These are phyloP conservation scores for Himalopsyche anomala DNA, from an alignment of 2,888 invertebrate genomes.

Conservation along the genomic window DNA sequence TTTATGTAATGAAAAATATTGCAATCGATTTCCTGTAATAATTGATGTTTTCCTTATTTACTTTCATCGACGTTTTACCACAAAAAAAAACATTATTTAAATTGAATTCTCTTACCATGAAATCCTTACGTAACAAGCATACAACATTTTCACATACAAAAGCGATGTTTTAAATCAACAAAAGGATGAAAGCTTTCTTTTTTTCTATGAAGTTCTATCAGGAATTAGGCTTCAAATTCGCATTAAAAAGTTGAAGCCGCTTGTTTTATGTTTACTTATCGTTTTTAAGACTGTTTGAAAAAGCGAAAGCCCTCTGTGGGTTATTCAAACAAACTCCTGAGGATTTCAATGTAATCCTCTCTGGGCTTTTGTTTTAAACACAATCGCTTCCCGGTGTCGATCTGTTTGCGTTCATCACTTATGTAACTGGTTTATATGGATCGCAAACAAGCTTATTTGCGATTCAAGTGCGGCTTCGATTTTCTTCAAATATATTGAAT, in stretches of 20 bases:
- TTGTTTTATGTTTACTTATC: slow-evolving; percentile 40
- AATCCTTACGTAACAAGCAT: too few relatives aligned
- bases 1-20: too few relatives aligned
- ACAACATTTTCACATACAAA: too few relatives aligned
- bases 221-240: slow-evolving; percentile 34
- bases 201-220: slow-evolving; percentile 18
- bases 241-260: slow-evolving; percentile 36
- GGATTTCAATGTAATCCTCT: slow-evolving; percentile 58
- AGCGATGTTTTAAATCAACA: not conserved
- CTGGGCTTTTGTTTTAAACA: slow-evolving; percentile 57
- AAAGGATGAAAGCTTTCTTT: slow-evolving; percentile 29
- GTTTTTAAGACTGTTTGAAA: slow-evolving; percentile 42
- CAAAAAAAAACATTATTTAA: too few relatives aligned
- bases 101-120: too few relatives aligned
- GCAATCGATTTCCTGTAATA: too few relatives aligned
- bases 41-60: too few relatives aligned
- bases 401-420: slow-evolving; percentile 42
- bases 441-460: slow-evolving; percentile 25
- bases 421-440: slow-evolving; percentile 11
- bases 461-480: slow-evolving; percentile 28
- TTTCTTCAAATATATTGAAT: slow-evolving; percentile 34
- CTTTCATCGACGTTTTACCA: too few relatives aligned
- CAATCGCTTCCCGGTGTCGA: slow-evolving; percentile 47
- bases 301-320: slow-evolving; percentile 41
- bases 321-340: slow-evolving; percentile 45